Evolutionary conservation across 2,888 invertebrate genomes (phyloP), one percentile per base, ranked within the genome.

Genomic region (Escarpia spicata): DNA sequence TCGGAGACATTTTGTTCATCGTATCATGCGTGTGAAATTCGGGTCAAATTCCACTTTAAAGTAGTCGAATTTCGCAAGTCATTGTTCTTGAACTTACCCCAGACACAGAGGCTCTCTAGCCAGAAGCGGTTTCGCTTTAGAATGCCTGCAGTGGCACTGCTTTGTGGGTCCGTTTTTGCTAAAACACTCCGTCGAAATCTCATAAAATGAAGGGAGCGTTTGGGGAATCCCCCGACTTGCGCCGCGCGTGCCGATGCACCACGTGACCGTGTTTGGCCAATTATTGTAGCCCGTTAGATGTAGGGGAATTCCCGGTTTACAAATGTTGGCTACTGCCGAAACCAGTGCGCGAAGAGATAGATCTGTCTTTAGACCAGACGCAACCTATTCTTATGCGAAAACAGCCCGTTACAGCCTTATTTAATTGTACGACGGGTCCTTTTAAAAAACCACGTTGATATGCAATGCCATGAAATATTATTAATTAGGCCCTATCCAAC

Each of bases 1-100:
- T 75, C 75, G 75, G 75, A 75, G 75, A 75, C 75, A 75, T 75
- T 75, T 75, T 75, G 75, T 75, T 75, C 75, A 75, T 75, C 75
- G 75, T 75, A 75, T 75, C 75, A 75, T 26, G 75, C 75, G 26
- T 75, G 26, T 75, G 75, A 75, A 75, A 75, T 75, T 19, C 75
- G 75, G 75, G 75, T 75, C 75, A 26, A 75, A 75, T 75, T 75
- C 75, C 75, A 75, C 75, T 75, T 75, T 6, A 75, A 75, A 75
- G 75, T 75, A 26, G 75, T 26, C 75, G 75, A 75, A 75, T 75
- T 75, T n/a, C n/a, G 26, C n/a, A 75, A 75, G 75, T 75, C 75
- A 75, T 75, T 75, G 75, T 75, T 75, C 75, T 75, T 26, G 75
- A 75, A 75, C 75, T 75, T 75, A 75, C 75, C 75, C 75, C 75